Conservation (phyloP, 2,888 invertebrate genomes). For the Drosophila siamana region DNA sequence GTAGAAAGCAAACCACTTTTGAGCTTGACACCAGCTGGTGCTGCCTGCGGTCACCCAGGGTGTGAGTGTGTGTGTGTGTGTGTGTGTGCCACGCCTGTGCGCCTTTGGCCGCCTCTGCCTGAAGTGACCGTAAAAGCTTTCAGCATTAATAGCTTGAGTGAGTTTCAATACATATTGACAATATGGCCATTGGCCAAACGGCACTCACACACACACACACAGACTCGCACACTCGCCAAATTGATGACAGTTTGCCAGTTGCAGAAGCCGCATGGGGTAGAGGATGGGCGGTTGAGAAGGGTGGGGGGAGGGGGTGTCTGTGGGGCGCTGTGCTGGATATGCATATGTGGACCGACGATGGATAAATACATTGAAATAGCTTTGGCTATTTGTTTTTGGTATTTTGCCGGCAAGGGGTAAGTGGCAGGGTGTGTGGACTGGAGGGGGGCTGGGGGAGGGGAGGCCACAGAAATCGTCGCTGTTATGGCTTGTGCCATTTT, state of each 20-base stretch:
- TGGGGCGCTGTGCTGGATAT: constrained; percentile 33
- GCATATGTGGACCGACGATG: constrained; percentile 70
- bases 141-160: constrained; percentile 82
- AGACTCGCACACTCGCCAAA: constrained; percentile 62
- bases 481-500: constrained; percentile 80
- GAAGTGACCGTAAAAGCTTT: constrained; percentile 81
- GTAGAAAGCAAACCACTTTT: constrained; percentile 80
- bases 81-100: constrained; percentile 21
- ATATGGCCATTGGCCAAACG: constrained; percentile 80
- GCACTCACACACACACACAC: constrained; percentile 49
- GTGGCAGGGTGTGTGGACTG: no score
- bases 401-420: constrained; percentile 35
- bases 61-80: constrained; percentile 3
- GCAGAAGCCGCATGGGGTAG: constrained; percentile 71
- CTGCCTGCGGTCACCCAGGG: constrained; percentile 66
- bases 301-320: not conserved
- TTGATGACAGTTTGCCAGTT: constrained; percentile 82
- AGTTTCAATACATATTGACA: constrained; percentile 81
- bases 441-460: not conserved
- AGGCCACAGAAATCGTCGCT: constrained; percentile 47
- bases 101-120: constrained; percentile 51
- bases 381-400: constrained; percentile 78
- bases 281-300: no score
- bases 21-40: constrained; percentile 83
- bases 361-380: constrained; percentile 78